These are phyloP conservation scores for Pandemis heparana DNA, from an alignment of 2,888 invertebrate genomes.

Conservation along the genomic window DNA sequence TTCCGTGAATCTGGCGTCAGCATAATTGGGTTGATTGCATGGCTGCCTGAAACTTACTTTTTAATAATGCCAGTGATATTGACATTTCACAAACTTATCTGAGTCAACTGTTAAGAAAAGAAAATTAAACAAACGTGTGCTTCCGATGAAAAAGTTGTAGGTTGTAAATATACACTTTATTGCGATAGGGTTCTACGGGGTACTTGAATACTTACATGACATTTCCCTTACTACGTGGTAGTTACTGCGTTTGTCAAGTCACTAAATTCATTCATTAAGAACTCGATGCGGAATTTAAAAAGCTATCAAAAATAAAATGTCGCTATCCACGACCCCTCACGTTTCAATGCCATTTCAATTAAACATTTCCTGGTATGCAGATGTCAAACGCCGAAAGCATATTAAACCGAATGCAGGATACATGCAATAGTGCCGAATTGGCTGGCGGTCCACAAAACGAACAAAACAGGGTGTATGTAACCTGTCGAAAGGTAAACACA, in stretches of 20 bases:
- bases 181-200: too few species aligned
- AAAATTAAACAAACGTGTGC: background rate
- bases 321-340: background rate
- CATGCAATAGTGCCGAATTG: slow-evolving; percentile 47
- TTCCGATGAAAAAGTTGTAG: background rate
- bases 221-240: too few species aligned
- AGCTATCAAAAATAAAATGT: background rate
- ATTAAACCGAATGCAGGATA: slow-evolving; percentile 46
- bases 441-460: slow-evolving; percentile 50
- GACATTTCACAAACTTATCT: background rate
- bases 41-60: slow-evolving; percentile 12
- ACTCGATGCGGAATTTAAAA: background rate
- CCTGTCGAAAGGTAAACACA: slow-evolving; percentile 66
- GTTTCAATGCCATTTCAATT: slow-evolving; percentile 30
- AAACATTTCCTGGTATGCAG: slow-evolving; percentile 21
- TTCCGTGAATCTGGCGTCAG: slow-evolving; percentile 49
- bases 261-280: background rate
- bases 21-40: slow-evolving; percentile 52
- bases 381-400: slow-evolving; percentile 40
- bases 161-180: too few species aligned
- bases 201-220: too few species aligned
- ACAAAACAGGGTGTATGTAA: slow-evolving; percentile 54
- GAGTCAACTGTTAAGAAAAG: background rate
- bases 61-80: slow-evolving; percentile 1
- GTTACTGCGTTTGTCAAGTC: background rate